phyloP scores from a whole-genome alignment of 2,888 invertebrate genomes.

The Marasmarcha lunaedactyla region DNA sequence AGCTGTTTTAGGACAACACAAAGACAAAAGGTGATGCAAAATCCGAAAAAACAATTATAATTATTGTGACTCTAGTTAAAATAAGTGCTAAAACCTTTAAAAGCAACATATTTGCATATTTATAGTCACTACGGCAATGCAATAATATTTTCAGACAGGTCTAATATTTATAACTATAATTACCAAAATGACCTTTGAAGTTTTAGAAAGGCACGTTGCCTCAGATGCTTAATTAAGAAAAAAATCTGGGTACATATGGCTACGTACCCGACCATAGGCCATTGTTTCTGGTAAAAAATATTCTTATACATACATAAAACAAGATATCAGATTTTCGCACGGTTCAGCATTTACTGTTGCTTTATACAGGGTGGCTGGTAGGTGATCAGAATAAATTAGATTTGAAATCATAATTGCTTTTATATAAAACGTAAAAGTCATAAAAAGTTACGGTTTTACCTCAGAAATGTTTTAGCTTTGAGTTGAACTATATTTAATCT shows the following conservation, averaged over 20 bases:
- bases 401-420: background rate
- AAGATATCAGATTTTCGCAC: slow-evolving; percentile 67
- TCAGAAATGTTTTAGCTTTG: background rate
- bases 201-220: slow-evolving; percentile 45
- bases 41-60: no score
- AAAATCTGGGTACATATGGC: slow-evolving; percentile 44
- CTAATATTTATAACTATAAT: no score
- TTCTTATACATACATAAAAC: slow-evolving; percentile 57
- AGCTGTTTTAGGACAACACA: no score
- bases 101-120: no score
- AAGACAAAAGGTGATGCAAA: no score
- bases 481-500: background rate
- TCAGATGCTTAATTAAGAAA: slow-evolving; percentile 35
- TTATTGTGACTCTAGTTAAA: no score
- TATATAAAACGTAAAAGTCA: no score
- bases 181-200: slow-evolving; percentile 33
- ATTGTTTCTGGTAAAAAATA: slow-evolving; percentile 54
- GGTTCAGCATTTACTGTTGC: slow-evolving; percentile 45
- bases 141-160: no score
- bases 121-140: no score
- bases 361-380: slow-evolving; percentile 33
- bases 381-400: no score
- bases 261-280: slow-evolving; percentile 22
- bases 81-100: no score
- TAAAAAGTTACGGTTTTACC: no score